Evolutionary conservation across 2,113 vertebrate species (phyloP).

Genomic region (Amblyornis subalaris): DNA sequence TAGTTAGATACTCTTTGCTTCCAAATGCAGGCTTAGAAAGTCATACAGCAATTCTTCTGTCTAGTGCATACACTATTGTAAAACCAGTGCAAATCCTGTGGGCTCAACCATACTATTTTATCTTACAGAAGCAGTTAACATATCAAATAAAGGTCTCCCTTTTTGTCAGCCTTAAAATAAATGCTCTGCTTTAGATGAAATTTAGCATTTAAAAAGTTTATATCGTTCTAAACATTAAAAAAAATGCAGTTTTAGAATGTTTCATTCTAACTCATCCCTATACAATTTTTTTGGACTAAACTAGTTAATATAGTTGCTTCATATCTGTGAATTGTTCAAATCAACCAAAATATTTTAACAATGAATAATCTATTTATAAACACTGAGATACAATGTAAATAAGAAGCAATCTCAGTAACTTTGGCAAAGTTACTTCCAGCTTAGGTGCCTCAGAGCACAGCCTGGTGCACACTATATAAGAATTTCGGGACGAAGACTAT

Average conservation of each 20-base stretch:
- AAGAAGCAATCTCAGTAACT: background rate
- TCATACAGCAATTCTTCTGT: background rate
- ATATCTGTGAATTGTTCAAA: background rate
- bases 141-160: background rate
- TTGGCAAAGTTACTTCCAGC: background rate
- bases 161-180: background rate
- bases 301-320: background rate
- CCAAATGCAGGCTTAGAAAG: background rate
- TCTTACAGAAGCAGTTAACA: background rate
- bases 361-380: background rate
- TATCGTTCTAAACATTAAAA: background rate
- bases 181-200: background rate
- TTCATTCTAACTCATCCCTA: background rate
- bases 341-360: background rate
- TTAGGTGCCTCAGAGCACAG: background rate
- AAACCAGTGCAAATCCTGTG: background rate
- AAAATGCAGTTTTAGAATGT: background rate
- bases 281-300: background rate
- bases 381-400: background rate
- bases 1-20: background rate
- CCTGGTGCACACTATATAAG: accelerated
- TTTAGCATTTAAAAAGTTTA: background rate
- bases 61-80: background rate
- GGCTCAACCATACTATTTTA: background rate
- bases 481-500: background rate